phyloP scores from a whole-genome alignment of 2,113 vertebrate species.

The Dinomys branickii region DNA sequence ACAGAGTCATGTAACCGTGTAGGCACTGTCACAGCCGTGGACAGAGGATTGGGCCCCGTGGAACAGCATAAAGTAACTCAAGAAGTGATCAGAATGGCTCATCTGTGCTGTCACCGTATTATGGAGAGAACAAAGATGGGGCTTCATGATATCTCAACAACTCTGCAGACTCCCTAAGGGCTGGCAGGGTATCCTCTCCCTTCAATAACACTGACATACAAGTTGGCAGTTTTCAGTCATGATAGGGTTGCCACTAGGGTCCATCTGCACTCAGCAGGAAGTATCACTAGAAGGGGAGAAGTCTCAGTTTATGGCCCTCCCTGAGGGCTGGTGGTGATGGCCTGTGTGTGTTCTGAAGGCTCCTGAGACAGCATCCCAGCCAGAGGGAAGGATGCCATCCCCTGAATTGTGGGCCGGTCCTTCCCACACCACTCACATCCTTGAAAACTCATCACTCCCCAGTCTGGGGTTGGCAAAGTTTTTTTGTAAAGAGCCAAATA shows the following conservation, averaged over 20 bases:
- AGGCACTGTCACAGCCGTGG: not conserved
- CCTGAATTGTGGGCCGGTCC: not conserved
- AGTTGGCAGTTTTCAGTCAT: not conserved
- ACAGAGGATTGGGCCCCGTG: not conserved
- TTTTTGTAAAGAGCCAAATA: slow-evolving; percentile 38
- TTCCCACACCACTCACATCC: not conserved
- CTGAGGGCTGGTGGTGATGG: not conserved
- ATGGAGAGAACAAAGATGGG: not conserved
- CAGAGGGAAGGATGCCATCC: not conserved
- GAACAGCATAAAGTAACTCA: not conserved
- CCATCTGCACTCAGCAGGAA: not conserved
- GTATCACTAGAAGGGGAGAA: not conserved
- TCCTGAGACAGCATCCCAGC: not conserved
- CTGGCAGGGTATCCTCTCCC: not conserved
- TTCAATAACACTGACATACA: not conserved
- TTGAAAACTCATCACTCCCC: slow-evolving; percentile 6
- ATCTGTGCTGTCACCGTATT: not conserved
- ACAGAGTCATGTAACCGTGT: fast-evolving
- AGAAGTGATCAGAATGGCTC: not conserved
- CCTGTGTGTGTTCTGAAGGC: not conserved
- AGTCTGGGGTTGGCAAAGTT: not conserved
- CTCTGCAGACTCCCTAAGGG: not conserved
- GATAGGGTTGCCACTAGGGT: fast-evolving
- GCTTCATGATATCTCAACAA: not conserved
- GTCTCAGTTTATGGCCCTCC: not conserved